phyloP scores from a whole-genome alignment of 1,140 invertebrate genomes.

The Megathymus violae region DNA sequence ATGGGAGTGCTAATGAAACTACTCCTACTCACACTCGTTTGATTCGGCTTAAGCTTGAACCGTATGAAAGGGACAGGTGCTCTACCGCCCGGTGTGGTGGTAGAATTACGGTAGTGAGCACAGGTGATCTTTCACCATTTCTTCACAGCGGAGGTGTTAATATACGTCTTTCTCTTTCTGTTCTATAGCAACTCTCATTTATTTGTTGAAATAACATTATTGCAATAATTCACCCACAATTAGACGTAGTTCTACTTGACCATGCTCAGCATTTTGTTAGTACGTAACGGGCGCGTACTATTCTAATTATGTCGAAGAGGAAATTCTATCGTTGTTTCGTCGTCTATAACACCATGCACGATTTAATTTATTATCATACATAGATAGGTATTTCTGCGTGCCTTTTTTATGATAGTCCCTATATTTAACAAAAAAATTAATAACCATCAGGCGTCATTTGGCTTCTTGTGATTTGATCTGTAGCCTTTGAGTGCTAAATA shows the following conservation, averaged over 20 bases:
- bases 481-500: conserved; percentile 15
- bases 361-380: neutral
- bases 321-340: conserved; percentile 54
- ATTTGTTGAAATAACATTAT: conserved; percentile 28
- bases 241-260: conserved; percentile 70
- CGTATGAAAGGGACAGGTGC: conserved; percentile 82
- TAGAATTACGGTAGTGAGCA: conserved; percentile 84
- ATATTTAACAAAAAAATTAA: neutral
- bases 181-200: conserved; percentile 40
- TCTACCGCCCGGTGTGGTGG: conserved; percentile 72
- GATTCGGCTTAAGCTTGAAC: conserved; percentile 78
- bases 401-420: too few species aligned
- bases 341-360: conserved; percentile 48
- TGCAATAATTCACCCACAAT: conserved; percentile 54
- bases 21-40: conserved; percentile 82
- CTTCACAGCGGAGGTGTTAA: conserved; percentile 70
- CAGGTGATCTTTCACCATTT: conserved; percentile 83
- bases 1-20: conserved; percentile 53
- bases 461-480: conserved; percentile 18
- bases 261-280: conserved; percentile 79
- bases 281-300: conserved; percentile 60
- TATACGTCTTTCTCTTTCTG: conserved; percentile 71
- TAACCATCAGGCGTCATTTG: conserved; percentile 31
- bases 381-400: conserved; percentile 8
- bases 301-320: conserved; percentile 72